Percentiles rank a stretch among this genome's conserved stretches.
These are phyloP conservation scores for Apostichopus parvimensis DNA, from an alignment of 35 echinoderm and acorn worm genomes.

Conservation along the genomic window DNA sequence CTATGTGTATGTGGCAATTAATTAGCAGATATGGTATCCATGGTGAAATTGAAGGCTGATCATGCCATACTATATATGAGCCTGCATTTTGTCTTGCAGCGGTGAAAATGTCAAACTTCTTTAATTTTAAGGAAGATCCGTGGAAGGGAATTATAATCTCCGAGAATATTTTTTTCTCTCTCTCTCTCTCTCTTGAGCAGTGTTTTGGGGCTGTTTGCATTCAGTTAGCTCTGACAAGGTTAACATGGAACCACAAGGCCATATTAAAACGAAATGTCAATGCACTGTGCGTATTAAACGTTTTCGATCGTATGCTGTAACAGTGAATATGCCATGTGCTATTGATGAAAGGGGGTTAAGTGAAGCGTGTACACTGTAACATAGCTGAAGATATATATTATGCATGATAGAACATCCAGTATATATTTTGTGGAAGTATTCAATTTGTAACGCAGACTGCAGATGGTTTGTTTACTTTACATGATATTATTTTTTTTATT, in stretches of 20 bases:
- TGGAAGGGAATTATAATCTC: background rate
- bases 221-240: conserved; percentile 20
- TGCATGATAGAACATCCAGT: too few species aligned
- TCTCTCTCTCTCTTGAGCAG: background rate
- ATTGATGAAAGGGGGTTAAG: background rate
- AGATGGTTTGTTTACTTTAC: too few species aligned
- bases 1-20: conserved; percentile 22
- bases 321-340: background rate
- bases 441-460: too few species aligned
- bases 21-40: conserved; percentile 36
- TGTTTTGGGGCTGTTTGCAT: conserved; percentile 13
- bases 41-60: conserved; percentile 3
- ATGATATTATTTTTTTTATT: too few species aligned
- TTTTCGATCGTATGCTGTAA: background rate
- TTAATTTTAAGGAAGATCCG: background rate
- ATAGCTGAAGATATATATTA: too few species aligned
- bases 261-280: background rate
- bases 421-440: too few species aligned
- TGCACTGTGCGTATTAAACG: conserved; percentile 19
- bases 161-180: background rate
- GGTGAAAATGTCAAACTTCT: conserved; percentile 30
- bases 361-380: background rate
- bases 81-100: conserved; percentile 9
- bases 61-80: background rate
- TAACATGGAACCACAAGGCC: background rate